Evolutionary conservation across 2,888 invertebrate species (phyloP), one percentile per base, ranked within the genome.

Genomic region (Panzeria rudis): DNA sequence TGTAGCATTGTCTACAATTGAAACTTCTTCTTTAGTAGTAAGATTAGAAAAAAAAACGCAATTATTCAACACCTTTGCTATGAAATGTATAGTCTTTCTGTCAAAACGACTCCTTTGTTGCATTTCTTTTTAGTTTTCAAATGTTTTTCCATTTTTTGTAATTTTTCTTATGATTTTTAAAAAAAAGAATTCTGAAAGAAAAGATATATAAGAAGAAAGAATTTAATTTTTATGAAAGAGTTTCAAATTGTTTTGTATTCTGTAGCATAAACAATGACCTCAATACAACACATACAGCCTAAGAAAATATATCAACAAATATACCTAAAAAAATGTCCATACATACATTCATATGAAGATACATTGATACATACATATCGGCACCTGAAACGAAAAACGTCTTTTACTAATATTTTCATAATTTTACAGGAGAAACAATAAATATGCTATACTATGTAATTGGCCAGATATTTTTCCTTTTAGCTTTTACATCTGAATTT

Each of bases 181-280:
- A 73, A 38, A 68, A 78, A 75, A 79, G 50, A 72, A 47, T 71
- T 50, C 8, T 69, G 8, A 50, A 66, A 64, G 44, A 75, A 62
- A 44, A 54, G 61, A 50, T 3, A 50, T 4, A 73, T 25, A 61
- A 68, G 13, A 77, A 78, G 56, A 79, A 84, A 84, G 80, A 77
- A 76, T 72, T 79, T 64, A 79, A 75, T 78, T 79, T 82, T 79
- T 66, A 61, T 79, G 54, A 85, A 82, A 69, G 75, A 82, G 72
- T 80, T 81, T 82, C 41, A 75, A 71, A 69, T 82, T 85, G 56
- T 64, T 75, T 85, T 82, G 78, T 69, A 79, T 75, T 77, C 68
- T 61, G 59, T 62, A 62, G 78, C 85, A 79, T 82, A 82, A 82
- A 82, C 78, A 85, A 85, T 85, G 85, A 85, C 82, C 85, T 82